Percentiles rank a stretch among this genome's conserved stretches.
Evolutionary conservation across 2,888 invertebrate species (phyloP).

Genomic region (Lydus trimaculatus): DNA sequence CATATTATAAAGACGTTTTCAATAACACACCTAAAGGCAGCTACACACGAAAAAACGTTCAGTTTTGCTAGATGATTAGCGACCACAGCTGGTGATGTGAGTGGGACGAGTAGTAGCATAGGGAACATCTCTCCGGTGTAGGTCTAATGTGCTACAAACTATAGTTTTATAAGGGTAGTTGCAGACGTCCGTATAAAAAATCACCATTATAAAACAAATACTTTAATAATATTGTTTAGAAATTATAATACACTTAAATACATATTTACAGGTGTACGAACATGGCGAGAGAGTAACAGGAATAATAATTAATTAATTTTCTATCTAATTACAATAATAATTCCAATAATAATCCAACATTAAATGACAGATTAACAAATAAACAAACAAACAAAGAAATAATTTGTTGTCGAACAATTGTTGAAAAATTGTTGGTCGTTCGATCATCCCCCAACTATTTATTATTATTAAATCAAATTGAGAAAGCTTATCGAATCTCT

Average conservation of each 20-base stretch:
- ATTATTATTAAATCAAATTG: background rate
- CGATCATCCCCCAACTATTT: background rate
- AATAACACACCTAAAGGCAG: no score
- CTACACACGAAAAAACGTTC: no score
- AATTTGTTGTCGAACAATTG: conserved; percentile 29
- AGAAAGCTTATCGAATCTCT: background rate
- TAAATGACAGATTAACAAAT: conserved; percentile 25
- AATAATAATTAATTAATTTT: conserved; percentile 41
- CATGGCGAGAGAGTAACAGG: conserved; percentile 51
- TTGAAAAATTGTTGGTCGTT: conserved; percentile 17
- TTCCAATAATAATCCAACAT: conserved; percentile 20
- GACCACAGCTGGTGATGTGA: no score
- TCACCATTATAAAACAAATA: conserved; percentile 54
- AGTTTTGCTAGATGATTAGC: no score
- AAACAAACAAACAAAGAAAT: conserved; percentile 36
- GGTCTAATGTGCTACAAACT: no score
- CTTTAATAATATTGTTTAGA: conserved; percentile 57
- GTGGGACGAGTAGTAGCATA: no score
- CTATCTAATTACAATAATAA: conserved; percentile 26
- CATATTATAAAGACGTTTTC: no score
- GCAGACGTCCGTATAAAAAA: background rate
- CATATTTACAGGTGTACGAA: conserved; percentile 56
- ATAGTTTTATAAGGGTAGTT: no score
- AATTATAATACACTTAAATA: conserved; percentile 56
- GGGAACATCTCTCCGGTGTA: no score